These are phyloP conservation scores for Candoia aspera DNA, from an alignment of 2,113 vertebrate species.

Conservation along the genomic window DNA sequence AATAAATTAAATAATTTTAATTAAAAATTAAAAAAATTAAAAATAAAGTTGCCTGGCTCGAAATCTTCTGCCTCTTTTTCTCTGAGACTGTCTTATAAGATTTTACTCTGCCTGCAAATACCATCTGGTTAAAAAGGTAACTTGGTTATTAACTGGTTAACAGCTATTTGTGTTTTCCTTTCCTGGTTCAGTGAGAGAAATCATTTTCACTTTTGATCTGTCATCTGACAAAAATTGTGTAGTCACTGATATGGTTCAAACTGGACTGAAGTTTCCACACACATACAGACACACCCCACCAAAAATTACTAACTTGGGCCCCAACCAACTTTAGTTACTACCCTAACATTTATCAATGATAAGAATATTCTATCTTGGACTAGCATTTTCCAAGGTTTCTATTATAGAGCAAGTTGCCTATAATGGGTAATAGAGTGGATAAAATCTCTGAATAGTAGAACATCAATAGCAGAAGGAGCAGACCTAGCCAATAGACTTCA, in stretches of 20 bases:
- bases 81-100: background rate
- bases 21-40: no score
- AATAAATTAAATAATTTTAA: no score
- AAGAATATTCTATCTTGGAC: no score
- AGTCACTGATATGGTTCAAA: background rate
- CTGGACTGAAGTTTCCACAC: background rate
- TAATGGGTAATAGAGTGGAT: background rate
- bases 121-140: background rate
- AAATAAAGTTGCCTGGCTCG: background rate
- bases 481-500: background rate
- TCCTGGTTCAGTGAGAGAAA: background rate
- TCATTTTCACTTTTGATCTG: background rate
- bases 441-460: background rate
- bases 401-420: background rate
- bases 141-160: background rate
- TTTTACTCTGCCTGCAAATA: background rate
- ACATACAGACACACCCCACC: no score
- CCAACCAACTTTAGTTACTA: no score
- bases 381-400: no score
- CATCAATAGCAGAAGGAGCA: background rate
- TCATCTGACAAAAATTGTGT: background rate
- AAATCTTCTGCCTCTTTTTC: background rate
- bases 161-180: background rate
- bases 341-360: no score
- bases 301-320: no score